phyloP scores from a whole-genome alignment of 2,888 invertebrate genomes.

The Colletes collaris region DNA sequence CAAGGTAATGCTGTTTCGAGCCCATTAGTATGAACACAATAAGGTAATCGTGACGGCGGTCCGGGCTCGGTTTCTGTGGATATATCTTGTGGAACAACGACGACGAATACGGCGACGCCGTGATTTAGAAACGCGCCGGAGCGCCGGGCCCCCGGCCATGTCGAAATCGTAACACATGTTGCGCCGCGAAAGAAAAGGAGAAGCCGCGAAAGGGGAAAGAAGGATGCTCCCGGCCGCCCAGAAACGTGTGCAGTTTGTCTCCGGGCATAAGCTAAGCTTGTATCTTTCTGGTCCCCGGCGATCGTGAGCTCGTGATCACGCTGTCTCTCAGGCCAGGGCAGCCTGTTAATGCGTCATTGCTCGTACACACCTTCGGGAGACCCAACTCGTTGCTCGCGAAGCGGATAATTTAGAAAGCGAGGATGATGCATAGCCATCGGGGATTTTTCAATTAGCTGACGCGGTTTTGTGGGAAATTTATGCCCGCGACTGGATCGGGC shows the following conservation, averaged over 20 bases:
- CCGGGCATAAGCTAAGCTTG: slow-evolving; percentile 7
- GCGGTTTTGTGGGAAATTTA: slow-evolving; percentile 55
- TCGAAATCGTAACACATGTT: slow-evolving; percentile 75
- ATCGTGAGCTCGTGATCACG: slow-evolving; percentile 68
- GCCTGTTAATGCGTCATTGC: slow-evolving; percentile 63
- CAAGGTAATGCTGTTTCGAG: slow-evolving; percentile 63
- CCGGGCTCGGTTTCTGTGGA: slow-evolving; percentile 55
- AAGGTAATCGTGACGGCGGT: slow-evolving; percentile 71
- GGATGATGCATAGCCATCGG: slow-evolving; percentile 55
- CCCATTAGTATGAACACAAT: slow-evolving; percentile 77
- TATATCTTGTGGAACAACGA: slow-evolving; percentile 56
- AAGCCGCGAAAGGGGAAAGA: slow-evolving; percentile 25
- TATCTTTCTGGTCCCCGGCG: slow-evolving; percentile 7
- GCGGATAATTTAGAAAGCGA: slow-evolving; percentile 59
- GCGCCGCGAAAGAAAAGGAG: slow-evolving; percentile 42
- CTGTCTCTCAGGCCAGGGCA: slow-evolving; percentile 46
- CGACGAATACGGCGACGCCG: slow-evolving; percentile 37
- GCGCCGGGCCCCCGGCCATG: slow-evolving; percentile 54
- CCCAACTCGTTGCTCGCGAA: not conserved
- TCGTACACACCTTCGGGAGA: slow-evolving; percentile 47
- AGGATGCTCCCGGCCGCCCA: slow-evolving; percentile 56
- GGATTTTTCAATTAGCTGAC: slow-evolving; percentile 59
- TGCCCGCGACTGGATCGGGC: slow-evolving; percentile 21
- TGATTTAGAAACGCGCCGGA: slow-evolving; percentile 72
- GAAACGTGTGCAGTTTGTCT: slow-evolving; percentile 61